Evolutionary conservation across 2,797 vertebrate genomes (phyloP), one percentile per base, ranked within the genome.

Genomic region (Pelobates cultripes): DNA sequence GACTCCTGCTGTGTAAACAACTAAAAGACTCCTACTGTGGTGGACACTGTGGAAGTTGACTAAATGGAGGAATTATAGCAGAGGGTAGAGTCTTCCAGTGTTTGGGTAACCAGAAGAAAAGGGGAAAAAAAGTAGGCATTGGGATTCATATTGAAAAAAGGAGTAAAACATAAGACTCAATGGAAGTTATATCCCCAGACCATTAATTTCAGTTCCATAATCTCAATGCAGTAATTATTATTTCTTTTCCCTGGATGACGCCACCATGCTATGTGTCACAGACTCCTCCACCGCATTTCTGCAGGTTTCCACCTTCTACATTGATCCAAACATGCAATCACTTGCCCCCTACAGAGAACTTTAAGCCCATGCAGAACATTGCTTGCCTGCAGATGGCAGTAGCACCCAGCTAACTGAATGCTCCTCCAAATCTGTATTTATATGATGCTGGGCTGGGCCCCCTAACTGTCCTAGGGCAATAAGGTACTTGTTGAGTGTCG

Each of bases 1-100:
- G 40, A 17, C 77, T 5, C 81, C 81, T n/a, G 13, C 53, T 66
- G 81, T 83, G 66, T 83, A 73, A 83, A 73, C 7, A n/a, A n/a
- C 3, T 13, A 7, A 43, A 42, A 40, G 45, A 72, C 75, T 53
- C 47, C 41, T 66, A 44, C 73, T 71, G 53, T 42, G 69, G 57
- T 64, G 28, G 77, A 17, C 41, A 51, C n/a, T 64, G 61, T 7
- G 61, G 14, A 64, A 4, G 61, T 6, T 5, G n/a, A 28, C n/a
- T 17, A 10, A 40, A 8, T 8, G 57, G 57, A 51, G 57, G 57
- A 61, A n/a, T 12, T 5, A 64, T 10, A 14, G 28, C 3, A 10
- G 61, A 64, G 61, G 61, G 61, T 4, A n/a, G 10, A 64, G 61
- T 17, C 61, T 28, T 64, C 61, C 17, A 40, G 17, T 64, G 61